phyloP scores from a whole-genome alignment of 2,888 invertebrate genomes.

The Cremastinae sp. region DNA sequence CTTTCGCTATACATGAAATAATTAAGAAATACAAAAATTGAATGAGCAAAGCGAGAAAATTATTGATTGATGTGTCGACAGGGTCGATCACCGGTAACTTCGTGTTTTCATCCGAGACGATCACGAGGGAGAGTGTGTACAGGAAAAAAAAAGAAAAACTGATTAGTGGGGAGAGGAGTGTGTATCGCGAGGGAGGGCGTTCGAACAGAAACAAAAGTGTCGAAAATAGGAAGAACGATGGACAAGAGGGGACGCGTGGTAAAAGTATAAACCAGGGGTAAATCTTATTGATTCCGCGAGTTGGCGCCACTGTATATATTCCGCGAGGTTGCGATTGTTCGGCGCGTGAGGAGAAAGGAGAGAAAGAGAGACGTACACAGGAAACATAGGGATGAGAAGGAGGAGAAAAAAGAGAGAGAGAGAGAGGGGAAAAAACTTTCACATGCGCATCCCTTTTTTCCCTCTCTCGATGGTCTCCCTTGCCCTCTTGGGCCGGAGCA shows the following conservation, averaged over 20 bases:
- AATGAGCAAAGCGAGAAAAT: too few species aligned
- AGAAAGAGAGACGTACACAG: too few species aligned
- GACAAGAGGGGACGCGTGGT: constrained; percentile 11
- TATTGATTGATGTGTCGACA: too few species aligned
- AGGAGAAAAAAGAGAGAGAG: too few species aligned
- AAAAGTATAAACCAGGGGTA: constrained; percentile 47
- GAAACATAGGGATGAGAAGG: background rate
- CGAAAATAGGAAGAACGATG: background rate
- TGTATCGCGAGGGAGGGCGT: too few species aligned
- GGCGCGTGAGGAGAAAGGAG: constrained; percentile 36
- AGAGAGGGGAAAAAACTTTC: background rate
- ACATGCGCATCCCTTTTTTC: constrained; percentile 47
- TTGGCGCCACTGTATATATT: constrained; percentile 56
- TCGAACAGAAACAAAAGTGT: background rate
- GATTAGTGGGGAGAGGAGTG: too few species aligned
- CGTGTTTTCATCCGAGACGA: too few species aligned
- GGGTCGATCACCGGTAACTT: too few species aligned
- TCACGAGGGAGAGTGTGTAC: too few species aligned
- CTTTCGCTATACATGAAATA: too few species aligned
- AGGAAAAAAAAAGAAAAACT: too few species aligned
- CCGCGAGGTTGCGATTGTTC: constrained; percentile 58
- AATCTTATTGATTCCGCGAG: constrained; percentile 64
- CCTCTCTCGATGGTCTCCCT: background rate
- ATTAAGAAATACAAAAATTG: too few species aligned
- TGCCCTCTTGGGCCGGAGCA: constrained; percentile 14